These are phyloP conservation scores for Oppia nitens DNA, from an alignment of 1,140 invertebrate species.

Conservation along the genomic window DNA sequence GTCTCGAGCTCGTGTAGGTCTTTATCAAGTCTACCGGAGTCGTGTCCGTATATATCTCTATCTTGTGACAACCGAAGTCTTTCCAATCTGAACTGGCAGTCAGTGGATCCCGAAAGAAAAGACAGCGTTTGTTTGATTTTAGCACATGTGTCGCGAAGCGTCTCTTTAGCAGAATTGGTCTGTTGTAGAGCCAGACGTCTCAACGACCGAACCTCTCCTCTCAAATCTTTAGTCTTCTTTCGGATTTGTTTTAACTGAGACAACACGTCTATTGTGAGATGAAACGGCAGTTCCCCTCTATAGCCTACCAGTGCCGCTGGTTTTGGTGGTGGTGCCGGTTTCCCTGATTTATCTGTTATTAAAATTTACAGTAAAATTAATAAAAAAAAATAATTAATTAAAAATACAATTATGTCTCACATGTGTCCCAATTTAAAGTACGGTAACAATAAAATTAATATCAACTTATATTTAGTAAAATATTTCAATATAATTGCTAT, in stretches of 20 bases:
- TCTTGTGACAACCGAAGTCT: slow-evolving; percentile 47
- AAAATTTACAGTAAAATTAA: too few species aligned
- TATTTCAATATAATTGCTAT: too few species aligned
- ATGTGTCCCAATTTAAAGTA: too few species aligned
- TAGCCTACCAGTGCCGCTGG: slow-evolving; percentile 40
- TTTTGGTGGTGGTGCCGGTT: slow-evolving; percentile 68
- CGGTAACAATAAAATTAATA: too few species aligned
- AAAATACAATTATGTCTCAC: too few species aligned
- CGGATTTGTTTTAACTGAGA: slow-evolving; percentile 63
- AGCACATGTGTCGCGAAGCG: slow-evolving; percentile 44
- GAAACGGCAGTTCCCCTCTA: background rate
- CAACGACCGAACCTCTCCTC: slow-evolving; percentile 68
- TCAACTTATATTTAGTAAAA: too few species aligned
- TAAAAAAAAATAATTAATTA: too few species aligned
- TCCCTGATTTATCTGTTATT: slow-evolving; percentile 24
- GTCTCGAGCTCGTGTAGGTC: slow-evolving; percentile 79
- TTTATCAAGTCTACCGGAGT: slow-evolving; percentile 73
- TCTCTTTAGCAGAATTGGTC: slow-evolving; percentile 70
- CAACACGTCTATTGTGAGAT: slow-evolving; percentile 62
- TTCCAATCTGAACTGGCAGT: slow-evolving; percentile 42
- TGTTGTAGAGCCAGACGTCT: slow-evolving; percentile 75
- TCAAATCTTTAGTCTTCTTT: slow-evolving; percentile 72
- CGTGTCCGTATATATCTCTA: slow-evolving; percentile 73
- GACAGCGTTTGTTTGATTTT: slow-evolving; percentile 19
- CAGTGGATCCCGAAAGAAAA: slow-evolving; percentile 10